A percentile compares a stretch with the other conserved stretches of the same genome.
phyloP scores from a whole-genome alignment of 1,140 invertebrate genomes.

The Orius laevigatus region DNA sequence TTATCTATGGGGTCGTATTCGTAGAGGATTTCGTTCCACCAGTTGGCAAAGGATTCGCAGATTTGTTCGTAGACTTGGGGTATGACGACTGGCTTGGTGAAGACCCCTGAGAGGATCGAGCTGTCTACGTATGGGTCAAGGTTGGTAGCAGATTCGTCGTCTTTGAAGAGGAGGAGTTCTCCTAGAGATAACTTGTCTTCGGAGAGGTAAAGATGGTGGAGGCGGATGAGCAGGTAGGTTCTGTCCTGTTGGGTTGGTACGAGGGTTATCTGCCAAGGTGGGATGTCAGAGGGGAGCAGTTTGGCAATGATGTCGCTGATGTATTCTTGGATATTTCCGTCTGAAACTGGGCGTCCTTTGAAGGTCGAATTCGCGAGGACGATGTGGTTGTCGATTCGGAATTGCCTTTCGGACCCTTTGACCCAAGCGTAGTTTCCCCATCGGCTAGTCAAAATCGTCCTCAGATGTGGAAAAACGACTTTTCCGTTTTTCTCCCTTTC shows the following conservation, averaged over 20 bases:
- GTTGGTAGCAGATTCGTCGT: constrained; percentile 21
- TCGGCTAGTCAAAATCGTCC: constrained; percentile 37
- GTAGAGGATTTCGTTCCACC: constrained; percentile 62
- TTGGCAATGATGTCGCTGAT: constrained; percentile 62
- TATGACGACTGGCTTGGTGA: constrained; percentile 38
- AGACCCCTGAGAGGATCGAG: constrained; percentile 11
- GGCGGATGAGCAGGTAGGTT: constrained; percentile 53
- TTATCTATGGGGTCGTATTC: constrained; percentile 60
- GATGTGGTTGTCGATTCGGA: constrained; percentile 54
- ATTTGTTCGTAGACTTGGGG: constrained; percentile 47
- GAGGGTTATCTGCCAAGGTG: constrained; percentile 66
- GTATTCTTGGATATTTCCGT: constrained; percentile 60
- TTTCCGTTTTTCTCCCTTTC: constrained; percentile 18
- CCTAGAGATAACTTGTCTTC: constrained; percentile 50
- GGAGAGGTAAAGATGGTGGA: constrained; percentile 57
- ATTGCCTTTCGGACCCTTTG: constrained; percentile 28
- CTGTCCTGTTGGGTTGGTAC: constrained; percentile 43
- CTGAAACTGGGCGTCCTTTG: constrained; percentile 46
- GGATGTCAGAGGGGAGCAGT: constrained; percentile 43
- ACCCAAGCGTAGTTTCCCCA: constrained; percentile 53
- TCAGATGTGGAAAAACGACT: constrained; percentile 32
- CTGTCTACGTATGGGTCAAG: constrained; percentile 5
- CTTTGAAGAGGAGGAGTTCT: constrained; percentile 51
- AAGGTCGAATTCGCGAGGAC: constrained; percentile 40
- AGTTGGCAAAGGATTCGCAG: constrained; percentile 46